Base-by-base conservation (phyloP, 2,888 invertebrate species). In the Eristalis tenax region DNA sequence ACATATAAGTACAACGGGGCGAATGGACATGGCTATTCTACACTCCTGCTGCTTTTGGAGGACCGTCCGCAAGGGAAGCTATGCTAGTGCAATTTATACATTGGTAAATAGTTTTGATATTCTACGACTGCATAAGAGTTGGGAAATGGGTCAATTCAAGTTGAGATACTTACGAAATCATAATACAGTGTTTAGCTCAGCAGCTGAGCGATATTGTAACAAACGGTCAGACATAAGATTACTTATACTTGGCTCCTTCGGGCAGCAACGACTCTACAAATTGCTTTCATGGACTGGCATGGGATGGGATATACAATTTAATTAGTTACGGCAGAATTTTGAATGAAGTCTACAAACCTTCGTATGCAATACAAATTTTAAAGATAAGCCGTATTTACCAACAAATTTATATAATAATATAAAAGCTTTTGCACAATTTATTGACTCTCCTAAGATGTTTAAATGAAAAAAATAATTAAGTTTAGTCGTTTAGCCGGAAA, bases 11-110 rank as follows among this genome's bases (percentile, higher is more conserved):
- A 35, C 38, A 65, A 23, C 11, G 18, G 13, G 22, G 43, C 43
- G 38, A 15, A 61, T 18, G 22, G 75, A 70, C 57, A 92, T 92
- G 92, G 90, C 92, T 64, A 91, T 92, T 89, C 85, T 92, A 81
- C 90, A 91, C 81, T 91, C 92, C 70, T 92, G 92, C 89, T 92
- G 92, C 88, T 92, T 91, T 82, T 92, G 92, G 92, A 90, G 91
- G 85, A 91, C 90, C 26, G 90, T 92, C 80, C 90, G 91, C 8
- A 91, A 89, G 38, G 92, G 92, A 83, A 91, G 91, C 85, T 91
- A 90, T 75, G 92, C 92, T 70, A 91, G 91, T 83, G 91, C 90
- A 43, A 68, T 91, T 64, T 90, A 90, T 70, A 89, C 90, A 57
- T 69, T 90, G 89, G 90, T 90, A 89, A 87, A 89, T 64, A 50